Conservation (phyloP, 2,113 vertebrate species). For the Hypocryptadius cinnamomeus region DNA sequence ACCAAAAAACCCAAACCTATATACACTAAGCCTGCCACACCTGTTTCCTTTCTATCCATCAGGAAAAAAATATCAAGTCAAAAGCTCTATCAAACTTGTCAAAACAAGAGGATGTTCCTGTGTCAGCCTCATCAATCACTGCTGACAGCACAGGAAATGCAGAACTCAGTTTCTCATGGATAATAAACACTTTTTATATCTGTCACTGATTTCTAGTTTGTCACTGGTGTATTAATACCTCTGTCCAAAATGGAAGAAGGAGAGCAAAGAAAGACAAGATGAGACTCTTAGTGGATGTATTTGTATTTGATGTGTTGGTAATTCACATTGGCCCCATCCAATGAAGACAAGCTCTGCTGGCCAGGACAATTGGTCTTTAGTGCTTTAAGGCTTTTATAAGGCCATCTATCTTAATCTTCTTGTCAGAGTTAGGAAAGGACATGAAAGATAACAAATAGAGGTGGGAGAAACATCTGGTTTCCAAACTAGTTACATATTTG, state of each 20-base stretch:
- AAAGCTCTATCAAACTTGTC: slow-evolving; percentile 31
- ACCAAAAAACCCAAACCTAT: not conserved
- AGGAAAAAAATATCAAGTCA: not conserved
- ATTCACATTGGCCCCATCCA: not conserved
- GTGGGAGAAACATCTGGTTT: not conserved
- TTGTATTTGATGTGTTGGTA: not conserved
- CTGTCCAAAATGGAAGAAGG: not conserved
- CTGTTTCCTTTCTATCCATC: not conserved
- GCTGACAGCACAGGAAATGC: not conserved
- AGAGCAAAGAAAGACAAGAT: not conserved
- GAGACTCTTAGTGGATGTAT: not conserved
- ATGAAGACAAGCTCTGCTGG: not conserved
- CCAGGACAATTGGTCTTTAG: not conserved
- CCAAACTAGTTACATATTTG: not conserved
- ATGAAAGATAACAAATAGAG: not conserved
- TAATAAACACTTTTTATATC: slow-evolving; percentile 23
- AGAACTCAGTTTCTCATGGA: not conserved
- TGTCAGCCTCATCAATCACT: slow-evolving; percentile 16
- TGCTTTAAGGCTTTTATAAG: not conserved
- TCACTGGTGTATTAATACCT: not conserved
- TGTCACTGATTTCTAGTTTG: not conserved
- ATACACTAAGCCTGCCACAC: not conserved
- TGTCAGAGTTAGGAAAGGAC: not conserved
- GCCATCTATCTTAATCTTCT: not conserved
- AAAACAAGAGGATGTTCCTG: not conserved